Conservation (phyloP, 2,113 vertebrate species). For the Chinchilla lanigera region DNA sequence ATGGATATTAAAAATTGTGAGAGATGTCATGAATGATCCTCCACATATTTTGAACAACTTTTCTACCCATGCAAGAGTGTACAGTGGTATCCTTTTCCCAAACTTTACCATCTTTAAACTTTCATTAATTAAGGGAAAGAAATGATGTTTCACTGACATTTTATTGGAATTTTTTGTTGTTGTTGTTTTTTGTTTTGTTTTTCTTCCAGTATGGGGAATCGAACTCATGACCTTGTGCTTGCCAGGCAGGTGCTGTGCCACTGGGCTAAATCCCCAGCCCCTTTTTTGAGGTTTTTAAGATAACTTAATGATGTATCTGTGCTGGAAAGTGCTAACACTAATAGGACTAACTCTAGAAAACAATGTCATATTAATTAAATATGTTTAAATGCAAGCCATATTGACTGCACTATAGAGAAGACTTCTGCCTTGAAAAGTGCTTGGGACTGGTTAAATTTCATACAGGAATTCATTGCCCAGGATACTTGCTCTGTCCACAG, state of each 20-base stretch:
- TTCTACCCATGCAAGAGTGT: background rate
- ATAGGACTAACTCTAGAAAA: background rate
- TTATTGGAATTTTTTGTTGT: too few relatives aligned
- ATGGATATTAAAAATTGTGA: background rate
- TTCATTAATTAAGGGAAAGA: background rate
- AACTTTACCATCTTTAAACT: background rate
- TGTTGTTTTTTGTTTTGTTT: too few relatives aligned
- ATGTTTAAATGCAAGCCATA: background rate
- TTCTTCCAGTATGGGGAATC: too few relatives aligned
- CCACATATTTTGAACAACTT: background rate
- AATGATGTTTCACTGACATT: background rate
- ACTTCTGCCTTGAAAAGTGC: background rate
- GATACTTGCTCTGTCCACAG: background rate
- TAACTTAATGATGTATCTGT: background rate
- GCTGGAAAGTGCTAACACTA: background rate
- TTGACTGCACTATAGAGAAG: background rate
- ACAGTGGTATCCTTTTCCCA: background rate
- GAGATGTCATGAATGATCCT: background rate
- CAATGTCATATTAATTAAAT: background rate
- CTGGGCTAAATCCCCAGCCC: too few relatives aligned
- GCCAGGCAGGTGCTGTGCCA: too few relatives aligned
- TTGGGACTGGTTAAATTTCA: background rate
- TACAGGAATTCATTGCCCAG: background rate
- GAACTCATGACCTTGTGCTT: too few relatives aligned
- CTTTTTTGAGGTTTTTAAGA: background rate